phyloP scores from a whole-genome alignment of 2,888 invertebrate genomes.

The Metallyticus violacea region DNA sequence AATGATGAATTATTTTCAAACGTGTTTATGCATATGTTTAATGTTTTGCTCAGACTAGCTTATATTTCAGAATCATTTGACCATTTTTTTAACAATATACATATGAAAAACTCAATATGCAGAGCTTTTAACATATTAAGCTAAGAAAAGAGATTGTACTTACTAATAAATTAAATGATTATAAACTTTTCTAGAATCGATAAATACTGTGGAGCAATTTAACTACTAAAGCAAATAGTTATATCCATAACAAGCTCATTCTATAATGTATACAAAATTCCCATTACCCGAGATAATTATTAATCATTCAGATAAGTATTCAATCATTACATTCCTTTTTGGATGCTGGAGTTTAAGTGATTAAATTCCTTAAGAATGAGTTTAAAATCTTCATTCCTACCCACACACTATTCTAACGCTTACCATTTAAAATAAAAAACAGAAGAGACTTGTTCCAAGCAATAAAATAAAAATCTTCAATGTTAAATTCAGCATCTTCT shows the following conservation, averaged over 20 bases:
- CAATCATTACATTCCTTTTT: background rate
- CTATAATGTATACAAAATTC: conserved; percentile 1
- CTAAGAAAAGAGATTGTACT: background rate
- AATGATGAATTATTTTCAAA: background rate
- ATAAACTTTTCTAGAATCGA: background rate
- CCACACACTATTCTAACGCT: background rate
- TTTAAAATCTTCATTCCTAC: background rate
- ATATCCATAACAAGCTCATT: background rate
- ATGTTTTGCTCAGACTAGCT: background rate
- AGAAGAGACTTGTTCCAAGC: background rate
- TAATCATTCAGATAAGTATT: background rate
- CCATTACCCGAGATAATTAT: background rate
- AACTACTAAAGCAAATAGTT: background rate
- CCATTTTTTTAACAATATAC: background rate
- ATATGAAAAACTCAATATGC: background rate
- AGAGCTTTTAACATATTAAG: background rate
- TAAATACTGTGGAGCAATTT: conserved; percentile 14
- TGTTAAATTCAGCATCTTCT: background rate
- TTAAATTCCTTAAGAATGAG: background rate
- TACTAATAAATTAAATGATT: conserved; percentile 7
- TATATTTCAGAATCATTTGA: background rate
- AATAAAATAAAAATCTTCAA: background rate
- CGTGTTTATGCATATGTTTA: background rate
- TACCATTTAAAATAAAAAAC: no score
- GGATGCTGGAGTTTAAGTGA: background rate